Conservation (phyloP, 2,797 vertebrate genomes). For the Anableps anableps region DNA sequence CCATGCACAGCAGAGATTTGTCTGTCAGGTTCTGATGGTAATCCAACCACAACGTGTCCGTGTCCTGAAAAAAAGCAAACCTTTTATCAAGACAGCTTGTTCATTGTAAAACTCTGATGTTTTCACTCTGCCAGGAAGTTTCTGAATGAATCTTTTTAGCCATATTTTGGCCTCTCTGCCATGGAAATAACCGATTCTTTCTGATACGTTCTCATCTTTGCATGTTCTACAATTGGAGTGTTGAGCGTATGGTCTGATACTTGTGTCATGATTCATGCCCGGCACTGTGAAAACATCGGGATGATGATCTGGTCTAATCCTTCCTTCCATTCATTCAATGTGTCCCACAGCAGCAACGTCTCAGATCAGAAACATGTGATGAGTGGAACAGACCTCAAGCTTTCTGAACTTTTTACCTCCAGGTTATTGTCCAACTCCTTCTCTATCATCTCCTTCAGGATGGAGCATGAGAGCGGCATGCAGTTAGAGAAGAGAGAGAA, state of each 20-base stretch:
- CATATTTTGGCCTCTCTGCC: not conserved
- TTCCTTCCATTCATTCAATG: not conserved
- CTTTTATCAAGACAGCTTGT: not conserved
- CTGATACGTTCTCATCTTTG: too few species aligned
- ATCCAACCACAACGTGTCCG: constrained; percentile 92
- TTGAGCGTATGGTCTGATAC: too few species aligned
- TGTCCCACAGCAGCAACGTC: not conserved
- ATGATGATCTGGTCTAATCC: not conserved
- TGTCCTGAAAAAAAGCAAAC: constrained; percentile 78
- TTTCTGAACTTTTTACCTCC: constrained; percentile 71
- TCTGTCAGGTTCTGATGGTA: constrained; percentile 93
- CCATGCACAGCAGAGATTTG: constrained; percentile 87
- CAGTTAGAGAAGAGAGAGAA: constrained; percentile 39
- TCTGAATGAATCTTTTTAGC: not conserved
- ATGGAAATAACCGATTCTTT: too few species aligned
- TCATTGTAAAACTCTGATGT: not conserved
- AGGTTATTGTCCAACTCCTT: constrained; percentile 81
- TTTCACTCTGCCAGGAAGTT: not conserved
- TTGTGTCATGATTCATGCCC: not conserved
- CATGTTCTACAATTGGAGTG: too few species aligned
- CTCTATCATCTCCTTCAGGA: constrained; percentile 82
- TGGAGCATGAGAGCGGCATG: constrained; percentile 57
- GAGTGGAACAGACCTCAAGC: constrained; percentile 14
- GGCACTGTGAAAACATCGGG: not conserved
- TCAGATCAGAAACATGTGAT: not conserved